A percentile compares a stretch with the other conserved stretches of the same genome.
These are phyloP conservation scores for Chaetodon trifascialis DNA, from an alignment of 2,113 vertebrate species.

Conservation along the genomic window DNA sequence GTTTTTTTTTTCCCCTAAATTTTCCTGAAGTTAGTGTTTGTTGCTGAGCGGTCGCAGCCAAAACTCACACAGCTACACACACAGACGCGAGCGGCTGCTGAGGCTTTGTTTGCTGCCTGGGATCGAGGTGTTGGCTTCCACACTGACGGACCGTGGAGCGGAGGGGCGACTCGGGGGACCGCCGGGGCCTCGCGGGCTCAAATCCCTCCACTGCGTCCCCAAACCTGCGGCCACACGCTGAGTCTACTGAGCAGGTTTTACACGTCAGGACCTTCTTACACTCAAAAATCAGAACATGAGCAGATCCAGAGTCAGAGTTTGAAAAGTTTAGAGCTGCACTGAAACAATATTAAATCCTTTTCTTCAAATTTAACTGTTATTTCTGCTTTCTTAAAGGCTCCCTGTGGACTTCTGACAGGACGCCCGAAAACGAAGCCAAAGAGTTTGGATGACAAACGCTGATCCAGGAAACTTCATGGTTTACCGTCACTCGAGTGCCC, in stretches of 20 bases:
- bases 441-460: too few relatives aligned
- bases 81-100: conserved; percentile 48
- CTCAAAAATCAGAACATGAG: neutral
- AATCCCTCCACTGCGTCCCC: neutral
- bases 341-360: neutral
- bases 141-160: conserved; percentile 25
- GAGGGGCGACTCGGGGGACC: conserved; percentile 8
- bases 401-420: too few relatives aligned
- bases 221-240: too few relatives aligned
- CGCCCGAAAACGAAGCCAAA: too few relatives aligned
- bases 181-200: neutral
- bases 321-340: neutral
- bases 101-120: conserved; percentile 52
- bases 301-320: neutral
- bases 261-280: neutral
- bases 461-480: too few relatives aligned
- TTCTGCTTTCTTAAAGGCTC: too few relatives aligned
- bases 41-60: conserved; percentile 51
- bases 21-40: conserved; percentile 56
- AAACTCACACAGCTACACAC: conserved; percentile 71
- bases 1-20: conserved; percentile 20
- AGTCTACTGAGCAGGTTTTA: neutral
- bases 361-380: neutral
- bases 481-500: too few relatives aligned
- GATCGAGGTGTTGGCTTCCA: conserved; percentile 60